These are phyloP conservation scores for Hucho hucho DNA, from an alignment of 2,113 vertebrate species.

Conservation along the genomic window DNA sequence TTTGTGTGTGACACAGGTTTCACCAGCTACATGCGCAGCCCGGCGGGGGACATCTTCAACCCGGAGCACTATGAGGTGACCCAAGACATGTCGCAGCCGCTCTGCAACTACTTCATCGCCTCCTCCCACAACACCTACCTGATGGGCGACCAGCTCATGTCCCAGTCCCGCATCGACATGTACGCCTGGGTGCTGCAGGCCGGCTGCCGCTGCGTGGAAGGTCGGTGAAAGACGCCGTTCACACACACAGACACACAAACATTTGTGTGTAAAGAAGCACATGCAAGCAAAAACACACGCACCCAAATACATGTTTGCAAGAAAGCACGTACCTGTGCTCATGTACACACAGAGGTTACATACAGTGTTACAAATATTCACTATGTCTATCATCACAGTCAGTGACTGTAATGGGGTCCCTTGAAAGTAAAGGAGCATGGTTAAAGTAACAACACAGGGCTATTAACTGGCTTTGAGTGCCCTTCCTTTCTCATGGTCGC, in stretches of 20 bases:
- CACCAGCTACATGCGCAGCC: slow-evolving; percentile 93
- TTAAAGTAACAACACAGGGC: no score
- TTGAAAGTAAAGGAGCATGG: no score
- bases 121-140: slow-evolving; percentile 99
- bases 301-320: not conserved
- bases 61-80: slow-evolving; percentile 84
- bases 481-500: slow-evolving; percentile 6
- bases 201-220: slow-evolving; percentile 95
- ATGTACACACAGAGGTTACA: not conserved
- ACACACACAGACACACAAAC: not conserved
- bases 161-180: slow-evolving; percentile 97
- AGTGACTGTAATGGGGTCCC: no score
- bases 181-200: slow-evolving; percentile 96
- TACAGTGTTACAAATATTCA: not conserved
- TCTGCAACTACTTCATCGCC: slow-evolving; percentile 95
- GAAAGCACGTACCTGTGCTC: not conserved
- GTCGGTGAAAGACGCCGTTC: slow-evolving; percentile 57
- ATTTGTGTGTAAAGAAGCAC: not conserved
- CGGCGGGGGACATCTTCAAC: slow-evolving; percentile 92
- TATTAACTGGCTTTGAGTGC: not conserved
- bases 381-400: not conserved
- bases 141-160: slow-evolving; percentile 97
- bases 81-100: slow-evolving; percentile 89
- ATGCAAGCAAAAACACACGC: not conserved
- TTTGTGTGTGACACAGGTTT: slow-evolving; percentile 76